These are phyloP conservation scores for Drosophila tanythrix DNA, from an alignment of 2,888 invertebrate species.

Conservation along the genomic window DNA sequence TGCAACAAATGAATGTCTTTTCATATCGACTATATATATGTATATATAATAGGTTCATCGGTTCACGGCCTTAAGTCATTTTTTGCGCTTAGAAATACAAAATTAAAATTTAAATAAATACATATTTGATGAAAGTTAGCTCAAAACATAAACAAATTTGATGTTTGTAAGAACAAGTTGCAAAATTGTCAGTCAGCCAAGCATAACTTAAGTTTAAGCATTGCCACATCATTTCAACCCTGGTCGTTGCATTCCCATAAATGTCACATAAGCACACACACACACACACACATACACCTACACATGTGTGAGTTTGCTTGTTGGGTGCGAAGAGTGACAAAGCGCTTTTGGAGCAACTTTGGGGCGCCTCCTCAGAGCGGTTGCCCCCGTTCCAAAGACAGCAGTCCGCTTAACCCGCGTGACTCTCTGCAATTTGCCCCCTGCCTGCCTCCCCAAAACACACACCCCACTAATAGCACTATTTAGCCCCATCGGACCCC, in stretches of 20 bases:
- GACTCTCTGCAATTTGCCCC: not conserved
- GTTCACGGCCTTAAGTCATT: too few species aligned
- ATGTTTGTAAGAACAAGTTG: not conserved
- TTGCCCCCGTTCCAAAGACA: not conserved
- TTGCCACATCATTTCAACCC: conserved; percentile 18
- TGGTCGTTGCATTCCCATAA: conserved; percentile 19
- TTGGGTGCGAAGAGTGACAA: conserved; percentile 4
- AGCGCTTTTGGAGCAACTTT: conserved; percentile 20
- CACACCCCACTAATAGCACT: conserved; percentile 11
- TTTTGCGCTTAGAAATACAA: too few species aligned
- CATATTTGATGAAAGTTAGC: not conserved
- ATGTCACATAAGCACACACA: not conserved
- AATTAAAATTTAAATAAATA: not conserved
- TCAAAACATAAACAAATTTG: not conserved
- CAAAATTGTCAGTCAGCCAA: not conserved
- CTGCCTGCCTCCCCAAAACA: not conserved
- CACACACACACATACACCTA: not conserved
- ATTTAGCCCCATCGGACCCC: not conserved
- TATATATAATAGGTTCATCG: too few species aligned
- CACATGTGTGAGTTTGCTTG: conserved; percentile 7
- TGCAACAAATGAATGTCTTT: too few species aligned
- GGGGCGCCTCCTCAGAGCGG: conserved; percentile 4
- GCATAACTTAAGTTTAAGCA: not conserved
- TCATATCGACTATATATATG: not conserved
- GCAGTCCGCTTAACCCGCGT: conserved; percentile 44